Base-by-base conservation (phyloP, 2,113 vertebrate genomes). In the Odontophorus gujanensis region DNA sequence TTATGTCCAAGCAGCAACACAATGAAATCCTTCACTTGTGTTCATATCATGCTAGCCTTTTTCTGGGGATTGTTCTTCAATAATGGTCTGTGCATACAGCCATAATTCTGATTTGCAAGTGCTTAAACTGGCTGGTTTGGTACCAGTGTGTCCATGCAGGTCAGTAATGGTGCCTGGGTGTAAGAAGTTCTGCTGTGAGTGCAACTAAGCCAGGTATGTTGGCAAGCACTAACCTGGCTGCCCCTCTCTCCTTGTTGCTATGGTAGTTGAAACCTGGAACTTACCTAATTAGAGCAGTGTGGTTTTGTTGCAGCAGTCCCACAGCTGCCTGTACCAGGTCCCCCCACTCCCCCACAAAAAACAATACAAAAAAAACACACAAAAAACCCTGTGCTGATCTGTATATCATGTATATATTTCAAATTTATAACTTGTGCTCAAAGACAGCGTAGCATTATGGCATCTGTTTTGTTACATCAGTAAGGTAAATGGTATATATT, bases 271-370 rank as follows among this genome's bases (percentile, higher is more conserved):
- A 55, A 72, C 47, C 28, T 4, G 5, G 34, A 63, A 57, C 0
- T 3, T 9, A 28, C 13, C 6, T 4, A 18, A 9, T 36, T 13
- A 75, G 4, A 0, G 3, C 7, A 36, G 15, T 2, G 2, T 57
- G 8, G 32, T 84, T 28, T 42, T 74, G 19, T n/a, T 53, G 32
- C 7, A 57, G 61, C n/a, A 36, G 19, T 51, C 34, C 8, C 6
- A 16, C 11, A 0, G 0, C 22, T 85, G 13, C 8, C 72, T 73
- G 24, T 40, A 13, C 30, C 15, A 28, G 26, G 13, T 13, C 28
- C 15, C 51, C 26, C 51, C n/a, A n/a, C n/a, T 40, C 12, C 40
- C 40, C 40, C 12, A 38, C 38, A 9, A 38, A 38, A 38, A 38
- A 38, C 38, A n/a, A n/a, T n/a, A n/a, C 40, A 40, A 40, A 40